A percentile compares a stretch with the other conserved stretches of the same genome.
These are phyloP conservation scores for Cerastoderma edule DNA, from an alignment of 2,888 invertebrate species.

Conservation along the genomic window DNA sequence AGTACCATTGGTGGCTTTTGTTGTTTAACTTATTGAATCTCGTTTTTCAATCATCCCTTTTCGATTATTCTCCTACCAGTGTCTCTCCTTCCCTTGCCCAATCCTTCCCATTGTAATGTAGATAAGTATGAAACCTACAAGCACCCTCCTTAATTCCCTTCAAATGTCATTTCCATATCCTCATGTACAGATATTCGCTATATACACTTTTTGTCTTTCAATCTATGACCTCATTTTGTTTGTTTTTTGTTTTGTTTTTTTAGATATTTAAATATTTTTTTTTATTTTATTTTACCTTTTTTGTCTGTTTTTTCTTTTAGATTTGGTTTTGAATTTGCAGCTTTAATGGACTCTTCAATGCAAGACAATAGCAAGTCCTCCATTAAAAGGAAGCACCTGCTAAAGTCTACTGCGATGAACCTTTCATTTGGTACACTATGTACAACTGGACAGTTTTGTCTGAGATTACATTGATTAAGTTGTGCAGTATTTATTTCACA, in stretches of 20 bases:
- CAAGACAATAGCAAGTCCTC: too few relatives aligned
- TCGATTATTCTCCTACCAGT: background rate
- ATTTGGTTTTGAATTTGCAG: too few relatives aligned
- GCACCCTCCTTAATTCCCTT: conserved; percentile 7
- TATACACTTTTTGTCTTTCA: background rate
- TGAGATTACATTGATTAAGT: too few relatives aligned
- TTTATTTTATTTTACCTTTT: too few relatives aligned
- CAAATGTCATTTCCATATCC: background rate
- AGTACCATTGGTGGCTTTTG: conserved; percentile 1
- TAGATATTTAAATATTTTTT: too few relatives aligned
- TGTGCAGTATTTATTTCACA: too few relatives aligned
- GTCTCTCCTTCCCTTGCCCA: conserved; percentile 1
- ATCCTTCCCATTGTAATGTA: background rate
- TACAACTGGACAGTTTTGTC: too few relatives aligned
- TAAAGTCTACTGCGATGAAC: too few relatives aligned
- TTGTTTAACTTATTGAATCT: background rate
- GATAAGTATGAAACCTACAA: background rate
- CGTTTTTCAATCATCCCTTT: background rate
- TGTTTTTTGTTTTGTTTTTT: conserved; percentile 6
- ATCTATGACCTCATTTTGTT: background rate
- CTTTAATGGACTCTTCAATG: too few relatives aligned
- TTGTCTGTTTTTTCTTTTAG: too few relatives aligned
- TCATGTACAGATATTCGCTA: background rate
- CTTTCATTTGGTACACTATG: too few relatives aligned
- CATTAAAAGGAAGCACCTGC: too few relatives aligned